phyloP scores from a whole-genome alignment of 1,140 invertebrate species.

The Linepithema humile region DNA sequence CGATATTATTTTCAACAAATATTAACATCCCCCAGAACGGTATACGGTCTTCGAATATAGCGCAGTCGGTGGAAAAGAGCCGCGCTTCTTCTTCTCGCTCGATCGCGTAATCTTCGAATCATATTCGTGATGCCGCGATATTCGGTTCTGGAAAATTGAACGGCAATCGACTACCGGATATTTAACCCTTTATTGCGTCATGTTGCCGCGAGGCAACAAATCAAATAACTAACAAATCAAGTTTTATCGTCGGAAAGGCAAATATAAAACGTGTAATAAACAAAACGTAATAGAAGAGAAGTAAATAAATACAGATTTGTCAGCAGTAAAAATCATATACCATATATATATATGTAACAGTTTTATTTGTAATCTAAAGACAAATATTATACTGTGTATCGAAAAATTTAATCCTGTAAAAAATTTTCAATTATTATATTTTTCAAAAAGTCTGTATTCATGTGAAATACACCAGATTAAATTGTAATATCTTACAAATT shows the following conservation, averaged over 20 bases:
- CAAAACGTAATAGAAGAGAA: not conserved
- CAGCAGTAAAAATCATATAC: not conserved
- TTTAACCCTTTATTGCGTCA: conserved; percentile 44
- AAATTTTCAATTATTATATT: too few species aligned
- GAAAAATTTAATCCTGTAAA: not conserved
- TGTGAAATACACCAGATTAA: too few species aligned
- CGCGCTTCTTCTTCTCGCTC: not conserved
- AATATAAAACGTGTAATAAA: conserved; percentile 7
- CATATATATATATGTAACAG: not conserved
- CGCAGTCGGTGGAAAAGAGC: not conserved
- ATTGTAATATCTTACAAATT: too few species aligned
- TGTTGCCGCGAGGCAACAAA: not conserved
- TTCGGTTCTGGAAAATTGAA: conserved; percentile 24
- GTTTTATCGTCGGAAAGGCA: conserved; percentile 10
- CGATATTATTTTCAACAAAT: conserved; percentile 65
- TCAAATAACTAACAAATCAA: conserved; percentile 4
- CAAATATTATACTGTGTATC: not conserved
- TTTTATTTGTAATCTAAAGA: not conserved
- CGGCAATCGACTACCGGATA: conserved; percentile 27
- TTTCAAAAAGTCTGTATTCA: too few species aligned
- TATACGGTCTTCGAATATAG: not conserved
- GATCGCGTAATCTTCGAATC: conserved; percentile 17
- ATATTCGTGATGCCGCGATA: not conserved
- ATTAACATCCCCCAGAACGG: conserved; percentile 45
- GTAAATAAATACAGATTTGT: not conserved